phyloP scores from a whole-genome alignment of 2,888 invertebrate genomes.

The Pachymerium ferrugineum region DNA sequence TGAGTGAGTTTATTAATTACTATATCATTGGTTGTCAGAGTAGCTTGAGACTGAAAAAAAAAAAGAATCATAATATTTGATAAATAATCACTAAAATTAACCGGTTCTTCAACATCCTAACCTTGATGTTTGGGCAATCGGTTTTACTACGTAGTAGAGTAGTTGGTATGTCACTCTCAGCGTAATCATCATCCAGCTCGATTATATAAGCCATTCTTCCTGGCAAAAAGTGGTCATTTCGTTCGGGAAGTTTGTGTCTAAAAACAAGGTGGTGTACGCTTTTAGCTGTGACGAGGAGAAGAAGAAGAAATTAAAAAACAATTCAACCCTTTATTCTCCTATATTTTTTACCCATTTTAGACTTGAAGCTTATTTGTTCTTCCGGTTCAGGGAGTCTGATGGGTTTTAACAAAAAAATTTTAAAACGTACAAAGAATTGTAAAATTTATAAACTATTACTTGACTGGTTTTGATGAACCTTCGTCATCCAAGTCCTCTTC shows the following conservation, averaged over 20 bases:
- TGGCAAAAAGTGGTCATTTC: slow-evolving; percentile 87
- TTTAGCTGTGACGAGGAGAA: not conserved
- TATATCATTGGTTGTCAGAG: slow-evolving; percentile 57
- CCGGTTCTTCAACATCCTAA: slow-evolving; percentile 39
- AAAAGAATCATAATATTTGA: not conserved
- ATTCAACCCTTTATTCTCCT: not conserved
- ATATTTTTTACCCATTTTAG: slow-evolving; percentile 61
- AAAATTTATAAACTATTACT: too few species aligned
- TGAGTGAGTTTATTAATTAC: slow-evolving; percentile 96
- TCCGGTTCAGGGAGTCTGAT: slow-evolving; percentile 48
- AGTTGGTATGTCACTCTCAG: slow-evolving; percentile 89
- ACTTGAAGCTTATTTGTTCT: slow-evolving; percentile 76
- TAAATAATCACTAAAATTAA: not conserved
- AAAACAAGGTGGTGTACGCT: slow-evolving; percentile 57
- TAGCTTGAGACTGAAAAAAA: slow-evolving; percentile 50
- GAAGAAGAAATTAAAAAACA: not conserved
- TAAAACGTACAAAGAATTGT: too few species aligned
- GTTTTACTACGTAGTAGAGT: slow-evolving; percentile 87
- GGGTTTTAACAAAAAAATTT: not conserved
- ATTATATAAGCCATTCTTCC: slow-evolving; percentile 98
- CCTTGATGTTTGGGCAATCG: slow-evolving; percentile 69
- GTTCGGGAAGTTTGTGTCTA: slow-evolving; percentile 56
- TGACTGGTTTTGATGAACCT: not conserved
- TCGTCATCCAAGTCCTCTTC: slow-evolving; percentile 69
- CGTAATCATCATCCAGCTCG: slow-evolving; percentile 78